Evolutionary conservation across 2,888 invertebrate genomes (phyloP).

Genomic region (Drosophila borealis): DNA sequence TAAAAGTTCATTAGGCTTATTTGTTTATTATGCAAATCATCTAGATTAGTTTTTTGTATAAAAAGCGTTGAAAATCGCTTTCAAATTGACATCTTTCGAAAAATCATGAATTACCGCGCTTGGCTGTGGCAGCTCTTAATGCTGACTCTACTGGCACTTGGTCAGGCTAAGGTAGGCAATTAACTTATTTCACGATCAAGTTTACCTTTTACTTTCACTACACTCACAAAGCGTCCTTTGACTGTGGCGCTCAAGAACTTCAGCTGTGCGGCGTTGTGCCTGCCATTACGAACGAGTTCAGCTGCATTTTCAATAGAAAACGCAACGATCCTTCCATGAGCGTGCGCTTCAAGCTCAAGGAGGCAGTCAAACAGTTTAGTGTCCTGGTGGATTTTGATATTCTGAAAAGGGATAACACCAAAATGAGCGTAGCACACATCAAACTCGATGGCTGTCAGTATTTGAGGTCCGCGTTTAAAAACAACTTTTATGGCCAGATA

Average conservation of each 20-base stretch:
- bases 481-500: conserved; percentile 29
- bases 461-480: conserved; percentile 24
- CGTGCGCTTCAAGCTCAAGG: background rate
- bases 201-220: background rate
- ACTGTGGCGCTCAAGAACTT: conserved; percentile 18
- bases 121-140: background rate
- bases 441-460: conserved; percentile 60
- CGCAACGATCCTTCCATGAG: background rate
- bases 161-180: conserved; percentile 15
- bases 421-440: conserved; percentile 30
- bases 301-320: conserved; percentile 13
- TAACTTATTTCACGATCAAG: background rate
- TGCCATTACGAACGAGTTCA: background rate
- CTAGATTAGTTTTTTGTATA: background rate
- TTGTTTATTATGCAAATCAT: background rate
- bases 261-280: conserved; percentile 9
- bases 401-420: conserved; percentile 51
- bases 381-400: background rate
- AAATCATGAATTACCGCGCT: conserved; percentile 7
- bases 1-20: conserved; percentile 8
- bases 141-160: background rate
- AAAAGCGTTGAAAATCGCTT: background rate
- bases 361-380: background rate
- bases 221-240: background rate
- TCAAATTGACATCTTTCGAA: background rate